Evolutionary conservation across 1,140 invertebrate genomes (phyloP).

Genomic region (Drosophila melanica): DNA sequence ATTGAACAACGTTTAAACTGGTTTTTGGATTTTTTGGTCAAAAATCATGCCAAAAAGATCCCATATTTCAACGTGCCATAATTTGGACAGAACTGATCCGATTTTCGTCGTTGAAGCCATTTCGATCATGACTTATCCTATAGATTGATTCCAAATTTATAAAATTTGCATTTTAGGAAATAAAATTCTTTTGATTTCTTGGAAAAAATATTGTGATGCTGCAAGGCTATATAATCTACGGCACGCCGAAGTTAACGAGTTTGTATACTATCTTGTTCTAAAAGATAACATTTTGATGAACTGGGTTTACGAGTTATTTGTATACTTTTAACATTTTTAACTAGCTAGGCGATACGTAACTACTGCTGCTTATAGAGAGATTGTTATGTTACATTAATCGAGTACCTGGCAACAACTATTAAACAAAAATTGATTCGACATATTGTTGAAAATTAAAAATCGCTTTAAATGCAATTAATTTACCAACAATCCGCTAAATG

Average conservation of each 20-base stretch:
- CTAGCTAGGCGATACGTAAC: slow-evolving; percentile 3
- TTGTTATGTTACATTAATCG: slow-evolving; percentile 5
- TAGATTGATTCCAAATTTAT: too few relatives aligned
- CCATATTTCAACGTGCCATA: too few relatives aligned
- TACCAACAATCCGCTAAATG: slow-evolving; percentile 66
- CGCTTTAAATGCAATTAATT: slow-evolving; percentile 45
- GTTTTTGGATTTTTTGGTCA: too few relatives aligned
- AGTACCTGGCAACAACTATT: slow-evolving; percentile 29
- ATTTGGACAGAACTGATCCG: too few relatives aligned
- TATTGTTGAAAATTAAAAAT: slow-evolving; percentile 22
- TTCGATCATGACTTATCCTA: too few relatives aligned
- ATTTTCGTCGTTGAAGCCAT: too few relatives aligned
- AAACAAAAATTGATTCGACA: background rate
- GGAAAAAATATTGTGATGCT: background rate
- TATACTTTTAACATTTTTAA: slow-evolving; percentile 4
- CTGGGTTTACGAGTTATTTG: background rate
- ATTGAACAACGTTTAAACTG: too few relatives aligned
- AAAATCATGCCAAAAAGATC: too few relatives aligned
- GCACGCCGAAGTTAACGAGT: background rate
- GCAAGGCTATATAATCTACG: background rate
- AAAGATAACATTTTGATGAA: background rate
- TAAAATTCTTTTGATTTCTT: too few relatives aligned
- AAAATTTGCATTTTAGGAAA: too few relatives aligned
- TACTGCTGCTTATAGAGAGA: slow-evolving; percentile 11
- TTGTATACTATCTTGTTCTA: background rate